phyloP scores from a whole-genome alignment of 2,113 vertebrate genomes.

The Catagonus wagneri region DNA sequence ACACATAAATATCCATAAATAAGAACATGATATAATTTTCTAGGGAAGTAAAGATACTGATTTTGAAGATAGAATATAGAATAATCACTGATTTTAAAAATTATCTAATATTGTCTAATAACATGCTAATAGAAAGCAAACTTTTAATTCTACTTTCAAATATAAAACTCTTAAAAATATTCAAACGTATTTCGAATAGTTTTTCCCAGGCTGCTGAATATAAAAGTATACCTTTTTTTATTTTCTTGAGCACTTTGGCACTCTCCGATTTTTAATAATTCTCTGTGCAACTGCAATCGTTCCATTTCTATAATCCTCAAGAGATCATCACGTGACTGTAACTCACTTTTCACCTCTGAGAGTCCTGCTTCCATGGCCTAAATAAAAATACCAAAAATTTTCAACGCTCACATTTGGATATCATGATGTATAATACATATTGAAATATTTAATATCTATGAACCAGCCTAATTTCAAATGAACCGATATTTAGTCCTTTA shows the following conservation, averaged over 20 bases:
- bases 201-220: slow-evolving; percentile 13
- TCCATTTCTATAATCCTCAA: slow-evolving; percentile 86
- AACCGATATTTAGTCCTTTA: background rate
- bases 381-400: slow-evolving; percentile 69
- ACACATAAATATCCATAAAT: background rate
- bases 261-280: slow-evolving; percentile 83
- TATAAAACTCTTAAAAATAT: slow-evolving; percentile 2
- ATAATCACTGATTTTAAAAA: slow-evolving; percentile 11
- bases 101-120: background rate
- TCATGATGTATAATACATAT: background rate
- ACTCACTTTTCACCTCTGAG: slow-evolving; percentile 86
- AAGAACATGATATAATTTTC: slow-evolving; percentile 37
- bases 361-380: slow-evolving; percentile 87
- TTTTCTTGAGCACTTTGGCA: slow-evolving; percentile 77
- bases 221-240: slow-evolving; percentile 82
- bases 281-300: slow-evolving; percentile 82
- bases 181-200: slow-evolving; percentile 37
- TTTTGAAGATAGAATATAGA: slow-evolving; percentile 52
- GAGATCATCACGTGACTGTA: slow-evolving; percentile 86
- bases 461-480: slow-evolving; percentile 49
- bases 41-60: background rate
- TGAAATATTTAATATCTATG: background rate
- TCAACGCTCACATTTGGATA: background rate
- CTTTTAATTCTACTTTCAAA: slow-evolving; percentile 47
- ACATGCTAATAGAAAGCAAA: background rate